Evolutionary conservation across 92 coral and sea anemone genomes (phyloP).

Genomic region (Paramuricea clavata): DNA sequence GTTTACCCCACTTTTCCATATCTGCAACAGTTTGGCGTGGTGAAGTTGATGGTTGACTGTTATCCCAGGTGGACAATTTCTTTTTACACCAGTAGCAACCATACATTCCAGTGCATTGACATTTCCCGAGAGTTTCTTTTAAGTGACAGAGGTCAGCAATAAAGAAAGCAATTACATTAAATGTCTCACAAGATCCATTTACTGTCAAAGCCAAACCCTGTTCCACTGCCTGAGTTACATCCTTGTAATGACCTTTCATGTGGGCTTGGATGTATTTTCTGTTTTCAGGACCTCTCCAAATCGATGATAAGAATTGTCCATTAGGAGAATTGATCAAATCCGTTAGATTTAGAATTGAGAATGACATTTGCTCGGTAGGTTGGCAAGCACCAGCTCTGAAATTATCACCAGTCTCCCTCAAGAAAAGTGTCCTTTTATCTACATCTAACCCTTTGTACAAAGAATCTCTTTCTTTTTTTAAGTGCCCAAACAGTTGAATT

Average conservation of each 20-base stretch:
- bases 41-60: slow-evolving; percentile 50
- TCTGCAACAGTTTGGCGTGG: slow-evolving; percentile 31
- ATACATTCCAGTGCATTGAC: slow-evolving; percentile 58
- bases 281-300: slow-evolving; percentile 55
- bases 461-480: slow-evolving; percentile 42
- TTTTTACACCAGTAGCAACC: slow-evolving; percentile 67
- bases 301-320: slow-evolving; percentile 47
- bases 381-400: slow-evolving; percentile 57
- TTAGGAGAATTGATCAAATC: slow-evolving; percentile 55
- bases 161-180: slow-evolving; percentile 46
- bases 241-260: slow-evolving; percentile 54
- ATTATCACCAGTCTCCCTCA: slow-evolving; percentile 60
- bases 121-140: slow-evolving; percentile 62
- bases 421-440: slow-evolving; percentile 38
- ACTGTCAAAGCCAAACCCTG: slow-evolving; percentile 67
- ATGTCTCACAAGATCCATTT: slow-evolving; percentile 36
- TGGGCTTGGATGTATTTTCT: slow-evolving; percentile 29
- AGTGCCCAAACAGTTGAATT: slow-evolving; percentile 42
- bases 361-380: slow-evolving; percentile 55
- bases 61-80: slow-evolving; percentile 50
- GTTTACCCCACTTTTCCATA: too few species aligned
- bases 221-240: slow-evolving; percentile 42
- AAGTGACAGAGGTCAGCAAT: slow-evolving; percentile 65
- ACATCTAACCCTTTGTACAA: slow-evolving; percentile 35
- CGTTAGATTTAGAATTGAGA: slow-evolving; percentile 41